phyloP scores from a whole-genome alignment of 2,113 vertebrate genomes.

The Oenanthe melanoleuca region DNA sequence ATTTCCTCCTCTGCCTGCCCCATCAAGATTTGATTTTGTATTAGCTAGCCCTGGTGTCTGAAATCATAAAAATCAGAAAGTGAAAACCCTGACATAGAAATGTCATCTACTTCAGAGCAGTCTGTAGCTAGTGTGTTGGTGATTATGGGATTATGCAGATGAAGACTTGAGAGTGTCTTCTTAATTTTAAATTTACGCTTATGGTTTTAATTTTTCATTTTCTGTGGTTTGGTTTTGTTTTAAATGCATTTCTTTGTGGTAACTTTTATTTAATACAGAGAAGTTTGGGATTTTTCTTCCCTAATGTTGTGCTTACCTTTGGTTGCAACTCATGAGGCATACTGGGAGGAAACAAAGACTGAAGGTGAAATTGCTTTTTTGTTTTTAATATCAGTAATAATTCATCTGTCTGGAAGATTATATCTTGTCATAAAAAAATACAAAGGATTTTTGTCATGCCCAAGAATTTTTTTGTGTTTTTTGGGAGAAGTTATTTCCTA shows the following conservation, averaged over 20 bases:
- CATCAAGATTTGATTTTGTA: background rate
- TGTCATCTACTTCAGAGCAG: background rate
- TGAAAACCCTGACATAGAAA: background rate
- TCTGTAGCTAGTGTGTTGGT: background rate
- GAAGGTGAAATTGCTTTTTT: background rate
- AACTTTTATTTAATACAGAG: background rate
- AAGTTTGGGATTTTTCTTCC: accelerated
- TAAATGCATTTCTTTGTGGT: background rate
- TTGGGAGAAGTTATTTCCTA: background rate
- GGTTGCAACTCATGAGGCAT: background rate
- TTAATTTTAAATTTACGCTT: background rate
- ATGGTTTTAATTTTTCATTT: background rate
- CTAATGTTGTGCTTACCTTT: background rate
- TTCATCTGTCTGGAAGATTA: background rate
- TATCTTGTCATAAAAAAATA: background rate
- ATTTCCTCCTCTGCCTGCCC: no score
- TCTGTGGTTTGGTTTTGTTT: accelerated
- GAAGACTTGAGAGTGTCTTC: background rate
- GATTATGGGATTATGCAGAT: background rate
- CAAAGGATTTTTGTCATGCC: background rate
- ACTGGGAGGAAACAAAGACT: background rate
- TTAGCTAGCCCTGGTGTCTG: background rate
- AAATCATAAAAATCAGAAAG: background rate
- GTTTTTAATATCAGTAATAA: background rate
- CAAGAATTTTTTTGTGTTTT: background rate